Percentiles rank a stretch among this genome's conserved stretches.
Conservation (phyloP, 2,888 invertebrate genomes). For the Agrochola lychnidis region DNA sequence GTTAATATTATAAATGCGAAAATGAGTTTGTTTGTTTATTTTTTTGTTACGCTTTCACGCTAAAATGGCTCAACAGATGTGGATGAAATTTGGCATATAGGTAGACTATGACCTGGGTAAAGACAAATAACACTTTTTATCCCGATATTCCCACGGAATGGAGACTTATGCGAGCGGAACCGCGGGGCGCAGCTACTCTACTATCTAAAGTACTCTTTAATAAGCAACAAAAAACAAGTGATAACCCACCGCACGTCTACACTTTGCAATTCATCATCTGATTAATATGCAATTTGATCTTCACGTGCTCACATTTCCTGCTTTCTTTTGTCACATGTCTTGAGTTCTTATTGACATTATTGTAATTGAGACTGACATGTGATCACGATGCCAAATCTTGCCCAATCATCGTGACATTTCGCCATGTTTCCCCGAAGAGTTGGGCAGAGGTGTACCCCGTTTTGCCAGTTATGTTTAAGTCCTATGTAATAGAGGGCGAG, state of each 20-base stretch:
- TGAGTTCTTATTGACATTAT: slow-evolving; percentile 12
- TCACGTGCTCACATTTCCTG: slow-evolving; percentile 7
- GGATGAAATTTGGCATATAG: too few species aligned
- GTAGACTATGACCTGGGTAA: too few species aligned
- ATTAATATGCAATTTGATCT: slow-evolving; percentile 36
- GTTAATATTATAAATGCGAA: too few species aligned
- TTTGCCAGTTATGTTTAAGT: background rate
- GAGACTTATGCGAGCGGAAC: too few species aligned
- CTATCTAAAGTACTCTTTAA: background rate
- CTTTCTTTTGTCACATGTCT: slow-evolving; percentile 45
- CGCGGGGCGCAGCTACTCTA: too few species aligned
- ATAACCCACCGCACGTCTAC: too few species aligned
- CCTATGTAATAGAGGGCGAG: background rate
- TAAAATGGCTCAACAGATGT: too few species aligned
- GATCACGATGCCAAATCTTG: slow-evolving; percentile 21
- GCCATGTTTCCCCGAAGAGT: background rate
- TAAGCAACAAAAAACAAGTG: background rate
- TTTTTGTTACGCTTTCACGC: too few species aligned
- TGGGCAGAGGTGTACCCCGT: background rate
- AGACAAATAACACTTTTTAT: too few species aligned
- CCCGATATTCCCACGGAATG: too few species aligned
- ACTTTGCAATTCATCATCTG: slow-evolving; percentile 24
- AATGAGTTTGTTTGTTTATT: too few species aligned
- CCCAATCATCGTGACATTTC: background rate
- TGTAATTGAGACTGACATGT: slow-evolving; percentile 19